A percentile compares a stretch with the other conserved stretches of the same genome.
Conservation (phyloP, 2,113 vertebrate species). For the Hoplias malabaricus region DNA sequence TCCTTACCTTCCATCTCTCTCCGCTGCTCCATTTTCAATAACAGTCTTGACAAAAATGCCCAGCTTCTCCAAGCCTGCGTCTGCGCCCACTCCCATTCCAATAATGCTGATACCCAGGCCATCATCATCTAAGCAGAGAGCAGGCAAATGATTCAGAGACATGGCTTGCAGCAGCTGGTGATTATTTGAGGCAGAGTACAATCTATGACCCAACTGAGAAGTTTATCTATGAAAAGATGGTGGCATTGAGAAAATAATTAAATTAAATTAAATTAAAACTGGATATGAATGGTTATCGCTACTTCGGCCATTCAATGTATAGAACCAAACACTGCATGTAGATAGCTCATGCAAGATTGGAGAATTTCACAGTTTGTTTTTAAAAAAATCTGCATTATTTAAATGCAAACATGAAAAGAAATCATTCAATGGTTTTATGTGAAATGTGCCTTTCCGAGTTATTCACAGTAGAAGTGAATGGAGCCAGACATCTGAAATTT, state of each 20-base stretch:
- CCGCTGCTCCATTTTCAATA: slow-evolving; percentile 92
- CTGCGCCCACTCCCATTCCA: slow-evolving; percentile 98
- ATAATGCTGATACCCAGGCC: slow-evolving; percentile 98
- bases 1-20: slow-evolving; percentile 88
- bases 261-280: slow-evolving; percentile 17
- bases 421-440: too few relatives aligned
- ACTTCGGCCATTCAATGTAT: too few relatives aligned
- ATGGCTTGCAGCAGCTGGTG: background rate
- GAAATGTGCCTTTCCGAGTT: too few relatives aligned
- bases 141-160: background rate
- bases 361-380: too few relatives aligned
- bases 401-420: too few relatives aligned
- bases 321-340: too few relatives aligned
- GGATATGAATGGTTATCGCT: background rate
- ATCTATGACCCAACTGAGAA: background rate
- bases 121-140: slow-evolving; percentile 84
- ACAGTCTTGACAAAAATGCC: slow-evolving; percentile 99
- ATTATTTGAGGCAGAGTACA: background rate
- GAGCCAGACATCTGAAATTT: too few relatives aligned
- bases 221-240: background rate
- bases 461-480: too few relatives aligned
- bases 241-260: background rate
- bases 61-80: slow-evolving; percentile 94
- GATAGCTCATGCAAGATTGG: too few relatives aligned
- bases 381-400: too few relatives aligned